These are phyloP conservation scores for Tanypteryx hageni DNA, from an alignment of 2,888 invertebrate genomes.

Conservation along the genomic window DNA sequence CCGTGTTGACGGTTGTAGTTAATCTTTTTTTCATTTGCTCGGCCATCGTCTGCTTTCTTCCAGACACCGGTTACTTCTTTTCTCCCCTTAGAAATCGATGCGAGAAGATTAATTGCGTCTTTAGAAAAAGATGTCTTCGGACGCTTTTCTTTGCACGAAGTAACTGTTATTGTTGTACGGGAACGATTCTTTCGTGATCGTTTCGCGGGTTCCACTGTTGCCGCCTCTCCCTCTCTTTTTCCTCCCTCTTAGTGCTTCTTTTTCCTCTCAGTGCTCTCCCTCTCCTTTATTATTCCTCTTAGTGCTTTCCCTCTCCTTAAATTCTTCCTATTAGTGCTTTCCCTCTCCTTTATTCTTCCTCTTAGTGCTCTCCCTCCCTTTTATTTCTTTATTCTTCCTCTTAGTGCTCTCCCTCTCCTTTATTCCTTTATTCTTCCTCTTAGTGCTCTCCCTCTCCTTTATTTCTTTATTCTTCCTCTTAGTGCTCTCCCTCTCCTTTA, in stretches of 20 bases:
- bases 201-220: neutral
- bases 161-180: neutral
- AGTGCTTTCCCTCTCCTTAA: neutral
- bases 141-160: slow-evolving; percentile 6
- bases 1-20: no score
- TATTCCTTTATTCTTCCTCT: neutral
- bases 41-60: no score
- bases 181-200: neutral
- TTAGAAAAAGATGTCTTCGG: neutral
- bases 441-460: neutral
- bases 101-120: neutral
- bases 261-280: neutral
- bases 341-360: neutral
- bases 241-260: neutral
- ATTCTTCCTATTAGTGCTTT: neutral
- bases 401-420: neutral
- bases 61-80: no score
- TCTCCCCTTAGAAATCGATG: neutral
- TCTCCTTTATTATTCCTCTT: neutral
- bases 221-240: neutral
- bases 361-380: neutral
- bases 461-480: neutral
- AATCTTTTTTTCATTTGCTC: no score
- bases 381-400: neutral
- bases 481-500: neutral